Conservation (phyloP, 2,888 invertebrate species). For the Brachypalpus laphriformis region DNA sequence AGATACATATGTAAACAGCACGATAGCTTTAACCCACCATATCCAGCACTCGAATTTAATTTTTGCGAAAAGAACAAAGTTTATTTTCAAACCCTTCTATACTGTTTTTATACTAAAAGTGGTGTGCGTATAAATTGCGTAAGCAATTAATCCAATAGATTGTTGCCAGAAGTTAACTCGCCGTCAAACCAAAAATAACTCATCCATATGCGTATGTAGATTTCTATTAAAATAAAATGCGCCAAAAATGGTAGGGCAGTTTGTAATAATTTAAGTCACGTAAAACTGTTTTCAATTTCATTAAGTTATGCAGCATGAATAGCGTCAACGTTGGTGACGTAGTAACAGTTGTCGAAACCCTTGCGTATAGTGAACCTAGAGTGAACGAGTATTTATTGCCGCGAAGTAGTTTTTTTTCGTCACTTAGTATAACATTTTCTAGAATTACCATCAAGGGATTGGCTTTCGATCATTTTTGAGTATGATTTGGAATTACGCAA, state of each 20-base stretch:
- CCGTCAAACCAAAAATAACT: background rate
- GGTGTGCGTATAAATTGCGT: background rate
- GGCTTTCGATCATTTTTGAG: background rate
- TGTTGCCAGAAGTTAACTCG: constrained; percentile 15
- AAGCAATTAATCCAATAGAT: no score
- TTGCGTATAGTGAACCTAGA: background rate
- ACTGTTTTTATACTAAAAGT: background rate
- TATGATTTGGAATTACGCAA: background rate
- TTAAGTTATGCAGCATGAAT: background rate
- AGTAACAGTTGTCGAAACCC: background rate
- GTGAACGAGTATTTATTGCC: background rate
- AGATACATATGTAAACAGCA: no score
- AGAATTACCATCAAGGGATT: background rate
- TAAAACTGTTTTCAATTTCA: background rate
- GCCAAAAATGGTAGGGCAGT: background rate
- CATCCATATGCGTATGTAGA: constrained; percentile 7
- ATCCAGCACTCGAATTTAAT: no score
- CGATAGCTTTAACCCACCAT: no score
- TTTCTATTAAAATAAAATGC: background rate
- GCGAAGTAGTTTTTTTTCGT: background rate
- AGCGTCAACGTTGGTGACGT: constrained; percentile 5
- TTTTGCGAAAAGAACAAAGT: no score
- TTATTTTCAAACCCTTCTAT: background rate
- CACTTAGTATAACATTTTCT: constrained; percentile 8
- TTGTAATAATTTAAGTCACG: constrained; percentile 24